These are phyloP conservation scores for Triops cancriformis DNA, from an alignment of 1,140 invertebrate species.

Conservation along the genomic window DNA sequence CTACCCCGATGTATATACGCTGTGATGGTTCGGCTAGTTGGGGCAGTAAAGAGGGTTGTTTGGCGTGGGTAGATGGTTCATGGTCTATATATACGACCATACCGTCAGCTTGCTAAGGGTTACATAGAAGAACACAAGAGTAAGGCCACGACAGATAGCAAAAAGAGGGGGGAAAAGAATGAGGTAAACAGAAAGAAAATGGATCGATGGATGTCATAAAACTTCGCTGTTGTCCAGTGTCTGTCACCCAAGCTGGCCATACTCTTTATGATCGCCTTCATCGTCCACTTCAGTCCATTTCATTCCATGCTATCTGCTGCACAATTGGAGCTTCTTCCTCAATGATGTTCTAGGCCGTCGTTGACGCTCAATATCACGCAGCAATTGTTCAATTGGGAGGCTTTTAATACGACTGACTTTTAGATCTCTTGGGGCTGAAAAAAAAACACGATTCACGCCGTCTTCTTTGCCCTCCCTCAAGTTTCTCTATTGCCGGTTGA, in stretches of 20 bases:
- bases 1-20: not conserved
- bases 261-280: not conserved
- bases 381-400: too few species aligned
- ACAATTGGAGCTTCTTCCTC: not conserved
- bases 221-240: conserved; percentile 8
- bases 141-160: not conserved
- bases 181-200: not conserved
- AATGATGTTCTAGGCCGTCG: not conserved
- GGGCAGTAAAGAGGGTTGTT: not conserved
- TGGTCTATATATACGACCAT: not conserved
- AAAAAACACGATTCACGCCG: too few species aligned
- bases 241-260: not conserved
- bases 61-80: conserved; percentile 6
- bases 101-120: not conserved
- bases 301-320: conserved; percentile 2
- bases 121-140: not conserved
- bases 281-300: conserved; percentile 10
- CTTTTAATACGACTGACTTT: too few species aligned
- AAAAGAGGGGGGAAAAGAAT: not conserved
- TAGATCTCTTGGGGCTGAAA: too few species aligned
- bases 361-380: not conserved
- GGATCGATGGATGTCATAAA: conserved; percentile 1
- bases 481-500: too few species aligned
- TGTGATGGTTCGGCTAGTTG: conserved; percentile 5
- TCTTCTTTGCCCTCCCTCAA: too few species aligned